phyloP scores from a whole-genome alignment of 2,888 invertebrate genomes.

The Chydorus sphaericus region DNA sequence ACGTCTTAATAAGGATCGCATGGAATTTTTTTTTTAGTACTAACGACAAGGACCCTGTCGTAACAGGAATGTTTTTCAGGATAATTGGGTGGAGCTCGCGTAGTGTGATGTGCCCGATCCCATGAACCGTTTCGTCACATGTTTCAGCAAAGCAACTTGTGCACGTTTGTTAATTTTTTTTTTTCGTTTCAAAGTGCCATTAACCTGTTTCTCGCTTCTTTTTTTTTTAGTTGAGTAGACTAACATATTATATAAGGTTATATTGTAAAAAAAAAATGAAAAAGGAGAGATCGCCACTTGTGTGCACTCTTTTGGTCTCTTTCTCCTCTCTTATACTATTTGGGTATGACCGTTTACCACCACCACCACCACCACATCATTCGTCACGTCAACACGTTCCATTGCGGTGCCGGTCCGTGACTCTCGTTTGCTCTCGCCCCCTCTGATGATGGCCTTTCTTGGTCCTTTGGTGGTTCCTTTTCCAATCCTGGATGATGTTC shows the following conservation, averaged over 20 bases:
- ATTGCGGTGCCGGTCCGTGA: not conserved
- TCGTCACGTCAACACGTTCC: not conserved
- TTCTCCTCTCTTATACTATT: slow-evolving; percentile 4
- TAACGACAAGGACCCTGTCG: no score
- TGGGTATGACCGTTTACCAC: not conserved
- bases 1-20: not conserved
- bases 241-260: not conserved
- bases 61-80: no score
- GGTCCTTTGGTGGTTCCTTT: not conserved
- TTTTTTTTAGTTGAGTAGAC: not conserved
- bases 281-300: slow-evolving; percentile 11
- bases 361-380: not conserved
- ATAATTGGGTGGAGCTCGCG: no score
- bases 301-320: slow-evolving; percentile 14
- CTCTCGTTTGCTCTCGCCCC: not conserved
- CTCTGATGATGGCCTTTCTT: not conserved
- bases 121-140: no score
- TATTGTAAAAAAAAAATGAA: not conserved
- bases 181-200: not conserved
- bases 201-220: not conserved
- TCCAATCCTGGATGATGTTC: not conserved
- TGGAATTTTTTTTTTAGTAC: no score
- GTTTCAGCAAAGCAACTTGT: no score
- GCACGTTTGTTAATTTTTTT: no score
- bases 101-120: no score